Percentiles rank a stretch among this genome's conserved stretches.
phyloP scores from a whole-genome alignment of 2,888 invertebrate species.

The Spodoptera picta region DNA sequence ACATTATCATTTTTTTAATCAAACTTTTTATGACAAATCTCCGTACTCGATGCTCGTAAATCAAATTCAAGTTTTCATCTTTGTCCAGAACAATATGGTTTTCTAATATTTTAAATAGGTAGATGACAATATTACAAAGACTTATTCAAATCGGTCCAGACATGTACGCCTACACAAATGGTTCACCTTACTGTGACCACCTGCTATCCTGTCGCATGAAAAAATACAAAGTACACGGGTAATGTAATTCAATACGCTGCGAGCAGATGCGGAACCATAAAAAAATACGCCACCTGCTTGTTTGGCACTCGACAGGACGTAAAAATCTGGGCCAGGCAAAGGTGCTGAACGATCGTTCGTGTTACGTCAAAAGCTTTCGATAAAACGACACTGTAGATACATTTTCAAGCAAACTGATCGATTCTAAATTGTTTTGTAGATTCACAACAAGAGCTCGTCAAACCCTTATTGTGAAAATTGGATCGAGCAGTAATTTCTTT shows the following conservation, averaged over 20 bases:
- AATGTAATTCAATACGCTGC: conserved; percentile 59
- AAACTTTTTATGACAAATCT: conserved; percentile 54
- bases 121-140: conserved; percentile 20
- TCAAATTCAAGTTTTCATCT: conserved; percentile 41
- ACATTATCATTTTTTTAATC: conserved; percentile 39
- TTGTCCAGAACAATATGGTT: conserved; percentile 24
- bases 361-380: conserved; percentile 35
- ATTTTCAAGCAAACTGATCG: conserved; percentile 45
- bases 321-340: conserved; percentile 52
- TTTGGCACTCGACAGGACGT: conserved; percentile 58
- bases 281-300: conserved; percentile 64
- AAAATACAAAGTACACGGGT: conserved; percentile 41
- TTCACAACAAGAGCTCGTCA: conserved; percentile 43
- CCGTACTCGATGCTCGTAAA: conserved; percentile 38
- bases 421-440: conserved; percentile 43
- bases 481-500: conserved; percentile 16
- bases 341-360: conserved; percentile 39
- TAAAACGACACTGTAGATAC: conserved; percentile 38
- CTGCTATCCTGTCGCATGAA: conserved; percentile 39
- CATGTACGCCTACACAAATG: conserved; percentile 25
- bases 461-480: conserved; percentile 9
- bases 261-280: conserved; percentile 61
- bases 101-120: conserved; percentile 29
- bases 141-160: conserved; percentile 22
- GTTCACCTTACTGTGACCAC: conserved; percentile 35